A percentile compares a stretch with the other conserved stretches of the same genome.
phyloP scores from a whole-genome alignment of 2,888 invertebrate species.

The Pristionchus exspectatus region DNA sequence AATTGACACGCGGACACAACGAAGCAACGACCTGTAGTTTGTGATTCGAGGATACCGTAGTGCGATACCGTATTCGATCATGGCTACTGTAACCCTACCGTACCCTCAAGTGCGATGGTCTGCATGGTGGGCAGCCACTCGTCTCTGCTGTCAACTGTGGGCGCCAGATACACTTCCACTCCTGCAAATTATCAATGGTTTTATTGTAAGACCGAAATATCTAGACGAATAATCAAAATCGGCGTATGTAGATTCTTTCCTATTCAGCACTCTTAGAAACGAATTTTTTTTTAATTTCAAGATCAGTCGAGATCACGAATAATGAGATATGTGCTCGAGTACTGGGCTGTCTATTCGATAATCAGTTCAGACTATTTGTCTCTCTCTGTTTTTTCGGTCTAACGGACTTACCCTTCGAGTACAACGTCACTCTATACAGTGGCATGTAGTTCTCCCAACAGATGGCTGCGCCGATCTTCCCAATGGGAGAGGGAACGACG shows the following conservation, averaged over 20 bases:
- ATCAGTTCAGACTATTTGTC: too few species aligned
- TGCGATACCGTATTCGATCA: neutral
- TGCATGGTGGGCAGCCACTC: constrained; percentile 75
- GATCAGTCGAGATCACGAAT: neutral
- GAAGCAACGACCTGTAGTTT: constrained; percentile 66
- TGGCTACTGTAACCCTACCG: neutral
- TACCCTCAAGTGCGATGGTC: constrained; percentile 74
- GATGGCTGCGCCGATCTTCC: constrained; percentile 72
- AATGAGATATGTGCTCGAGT: neutral
- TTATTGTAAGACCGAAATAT: neutral
- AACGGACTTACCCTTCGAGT: constrained; percentile 61
- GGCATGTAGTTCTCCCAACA: constrained; percentile 78
- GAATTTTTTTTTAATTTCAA: neutral
- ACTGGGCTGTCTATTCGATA: neutral
- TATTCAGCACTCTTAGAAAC: neutral
- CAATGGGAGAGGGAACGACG: constrained; percentile 68
- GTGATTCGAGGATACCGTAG: neutral
- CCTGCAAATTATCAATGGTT: constrained; percentile 59
- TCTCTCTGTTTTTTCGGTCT: neutral
- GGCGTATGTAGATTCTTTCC: neutral
- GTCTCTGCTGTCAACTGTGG: constrained; percentile 76
- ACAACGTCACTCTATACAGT: constrained; percentile 66
- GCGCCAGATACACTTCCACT: constrained; percentile 74
- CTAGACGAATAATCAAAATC: neutral
- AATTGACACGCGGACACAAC: constrained; percentile 76